Conservation (phyloP, 2,797 vertebrate species). For the Acanthurus leucopareius region DNA sequence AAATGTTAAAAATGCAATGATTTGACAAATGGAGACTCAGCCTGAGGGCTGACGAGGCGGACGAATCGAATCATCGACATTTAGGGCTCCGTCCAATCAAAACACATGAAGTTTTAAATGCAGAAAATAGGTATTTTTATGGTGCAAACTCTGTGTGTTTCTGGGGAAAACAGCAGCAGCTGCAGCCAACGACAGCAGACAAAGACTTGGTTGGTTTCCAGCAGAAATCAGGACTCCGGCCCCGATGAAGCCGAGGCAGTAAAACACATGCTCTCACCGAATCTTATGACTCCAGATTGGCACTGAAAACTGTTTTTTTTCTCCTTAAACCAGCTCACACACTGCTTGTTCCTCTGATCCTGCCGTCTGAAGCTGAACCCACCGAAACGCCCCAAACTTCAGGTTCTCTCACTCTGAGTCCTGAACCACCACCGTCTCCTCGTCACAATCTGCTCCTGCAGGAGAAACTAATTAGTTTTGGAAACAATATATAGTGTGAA, state of each 20-base stretch:
- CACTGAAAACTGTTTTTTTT: constrained; percentile 22
- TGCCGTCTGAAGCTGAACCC: constrained; percentile 16
- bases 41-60: no score
- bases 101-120: neutral
- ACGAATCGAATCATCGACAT: neutral
- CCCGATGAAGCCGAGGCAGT: no score
- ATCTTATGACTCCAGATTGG: constrained; percentile 39
- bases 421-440: constrained; percentile 19
- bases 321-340: constrained; percentile 20
- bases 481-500: constrained; percentile 46
- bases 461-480: constrained; percentile 49
- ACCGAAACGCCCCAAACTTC: constrained; percentile 22
- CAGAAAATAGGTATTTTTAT: neutral
- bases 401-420: constrained; percentile 32
- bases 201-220: constrained; percentile 45
- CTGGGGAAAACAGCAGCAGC: constrained; percentile 14
- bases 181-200: constrained; percentile 25
- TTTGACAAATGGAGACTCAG: neutral
- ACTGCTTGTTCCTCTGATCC: constrained; percentile 35
- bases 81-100: no score
- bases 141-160: neutral
- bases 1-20: neutral
- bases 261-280: constrained; percentile 43
- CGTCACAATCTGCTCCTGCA: constrained; percentile 31
- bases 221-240: constrained; percentile 27